These are phyloP conservation scores for Monopterus albus DNA, from an alignment of 2,113 vertebrate species.

Conservation along the genomic window DNA sequence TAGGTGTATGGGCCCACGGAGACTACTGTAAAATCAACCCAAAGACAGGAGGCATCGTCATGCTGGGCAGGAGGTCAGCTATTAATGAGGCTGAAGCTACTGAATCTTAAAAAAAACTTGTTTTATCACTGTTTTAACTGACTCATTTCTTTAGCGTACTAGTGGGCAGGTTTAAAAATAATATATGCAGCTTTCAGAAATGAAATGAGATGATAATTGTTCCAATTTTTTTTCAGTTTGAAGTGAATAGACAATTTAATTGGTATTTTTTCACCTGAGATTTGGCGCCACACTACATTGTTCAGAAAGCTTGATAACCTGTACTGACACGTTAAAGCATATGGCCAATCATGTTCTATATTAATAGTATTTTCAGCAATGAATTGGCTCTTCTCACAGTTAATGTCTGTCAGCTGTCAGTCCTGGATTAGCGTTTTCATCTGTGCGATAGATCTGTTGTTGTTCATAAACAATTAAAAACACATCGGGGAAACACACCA, in stretches of 20 bases:
- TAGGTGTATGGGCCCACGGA: conserved; percentile 94
- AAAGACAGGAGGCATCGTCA: conserved; percentile 91
- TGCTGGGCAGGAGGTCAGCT: conserved; percentile 94
- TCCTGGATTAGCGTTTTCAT: no score
- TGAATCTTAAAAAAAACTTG: background rate
- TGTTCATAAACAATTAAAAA: no score
- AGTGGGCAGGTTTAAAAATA: background rate
- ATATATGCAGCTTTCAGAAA: background rate
- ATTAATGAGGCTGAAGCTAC: background rate
- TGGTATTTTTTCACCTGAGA: background rate
- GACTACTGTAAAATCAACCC: conserved; percentile 98
- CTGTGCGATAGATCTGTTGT: no score
- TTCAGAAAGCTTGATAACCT: background rate
- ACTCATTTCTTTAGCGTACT: background rate
- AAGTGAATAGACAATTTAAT: background rate
- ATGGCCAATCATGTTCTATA: no score
- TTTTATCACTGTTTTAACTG: background rate
- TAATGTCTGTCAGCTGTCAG: no score
- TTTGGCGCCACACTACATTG: background rate
- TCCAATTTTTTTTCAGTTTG: background rate
- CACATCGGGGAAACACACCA: no score
- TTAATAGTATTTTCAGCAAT: no score
- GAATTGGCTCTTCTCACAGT: no score
- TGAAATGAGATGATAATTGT: background rate
- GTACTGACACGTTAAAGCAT: no score